Conservation (phyloP, 2,797 vertebrate species). For the Siniperca obscura region DNA sequence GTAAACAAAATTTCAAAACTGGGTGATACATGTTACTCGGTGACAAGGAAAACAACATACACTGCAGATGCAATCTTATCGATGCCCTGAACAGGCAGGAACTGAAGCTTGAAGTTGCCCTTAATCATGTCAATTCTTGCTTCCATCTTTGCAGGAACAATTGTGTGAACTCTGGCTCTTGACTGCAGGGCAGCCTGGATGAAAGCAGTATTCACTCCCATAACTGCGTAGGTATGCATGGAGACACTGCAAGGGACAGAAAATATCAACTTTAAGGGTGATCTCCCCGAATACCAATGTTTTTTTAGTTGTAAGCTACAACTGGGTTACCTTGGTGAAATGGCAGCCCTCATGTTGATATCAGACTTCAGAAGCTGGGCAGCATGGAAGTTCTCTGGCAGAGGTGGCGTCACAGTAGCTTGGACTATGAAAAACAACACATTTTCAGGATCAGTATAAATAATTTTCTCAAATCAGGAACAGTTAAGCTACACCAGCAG, state of each 20-base stretch:
- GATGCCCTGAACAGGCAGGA: conserved; percentile 79
- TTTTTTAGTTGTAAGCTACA: neutral
- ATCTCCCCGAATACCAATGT: neutral
- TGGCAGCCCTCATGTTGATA: conserved; percentile 78
- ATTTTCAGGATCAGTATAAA: neutral
- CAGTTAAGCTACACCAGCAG: neutral
- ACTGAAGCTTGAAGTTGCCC: conserved; percentile 85
- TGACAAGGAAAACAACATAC: conserved; percentile 70
- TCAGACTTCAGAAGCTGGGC: conserved; percentile 84
- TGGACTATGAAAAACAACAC: conserved; percentile 73
- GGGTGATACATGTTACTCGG: neutral
- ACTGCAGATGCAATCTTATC: conserved; percentile 77
- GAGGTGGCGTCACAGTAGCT: conserved; percentile 80
- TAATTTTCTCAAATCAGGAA: neutral
- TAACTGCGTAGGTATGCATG: conserved; percentile 84
- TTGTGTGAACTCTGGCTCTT: conserved; percentile 75
- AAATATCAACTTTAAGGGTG: neutral
- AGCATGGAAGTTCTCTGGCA: conserved; percentile 74
- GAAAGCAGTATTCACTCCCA: conserved; percentile 86
- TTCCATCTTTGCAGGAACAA: conserved; percentile 80
- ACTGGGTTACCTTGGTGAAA: conserved; percentile 81
- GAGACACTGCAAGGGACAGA: conserved; percentile 78
- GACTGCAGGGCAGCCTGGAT: conserved; percentile 85
- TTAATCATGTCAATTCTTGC: conserved; percentile 81
- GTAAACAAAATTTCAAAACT: neutral